Evolutionary conservation across 2,797 vertebrate genomes (phyloP), one percentile per base, ranked within the genome.

Genomic region (Sebastes hopkinsi): DNA sequence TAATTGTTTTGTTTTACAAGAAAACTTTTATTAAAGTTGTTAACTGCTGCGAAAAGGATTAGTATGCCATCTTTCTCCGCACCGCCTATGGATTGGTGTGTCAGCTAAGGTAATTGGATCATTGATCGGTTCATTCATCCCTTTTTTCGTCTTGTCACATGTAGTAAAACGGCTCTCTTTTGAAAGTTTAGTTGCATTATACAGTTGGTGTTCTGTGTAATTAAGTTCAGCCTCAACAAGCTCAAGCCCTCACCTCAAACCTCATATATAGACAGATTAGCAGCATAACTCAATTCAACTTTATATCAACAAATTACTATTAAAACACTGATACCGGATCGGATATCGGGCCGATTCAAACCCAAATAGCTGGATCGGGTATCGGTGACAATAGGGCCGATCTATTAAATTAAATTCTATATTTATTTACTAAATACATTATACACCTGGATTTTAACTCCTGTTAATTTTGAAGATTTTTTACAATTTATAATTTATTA

Each of bases 61-160:
- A 62, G 67, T 76, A 75, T 84, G 81, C 89, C 87, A 72, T 90
- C 86, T 92, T 89, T 87, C 86, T 81, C 72, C 46, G 54, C 70
- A 59, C 73, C 54, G 83, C 77, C 74, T 79, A 93, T 94, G 74
- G 92, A 93, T 94, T 83, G 82, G 72, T 58, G 79, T 88, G 91
- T 87, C 92, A 89, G 86, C 81, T 27, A 22, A 80, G 81, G 87
- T 92, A 92, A 93, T 93, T 92, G 92, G 86, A 91, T 91, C 88
- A 94, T 94, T 84, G 90, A 92, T 93, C 83, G 82, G 84, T 72
- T 81, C 84, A 75, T 79, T 74, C 87, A 86, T 87, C 83, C 88
- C 79, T 82, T 79, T 88, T 90, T 90, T 85, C 34, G 72, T 82
- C 86, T 78, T 85, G 82, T 89, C 81, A 88, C 77, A 74, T 82